Percentiles rank a stretch among this genome's conserved stretches.
Evolutionary conservation across 2,888 invertebrate species (phyloP).

Genomic region (Parnassius glacialis): DNA sequence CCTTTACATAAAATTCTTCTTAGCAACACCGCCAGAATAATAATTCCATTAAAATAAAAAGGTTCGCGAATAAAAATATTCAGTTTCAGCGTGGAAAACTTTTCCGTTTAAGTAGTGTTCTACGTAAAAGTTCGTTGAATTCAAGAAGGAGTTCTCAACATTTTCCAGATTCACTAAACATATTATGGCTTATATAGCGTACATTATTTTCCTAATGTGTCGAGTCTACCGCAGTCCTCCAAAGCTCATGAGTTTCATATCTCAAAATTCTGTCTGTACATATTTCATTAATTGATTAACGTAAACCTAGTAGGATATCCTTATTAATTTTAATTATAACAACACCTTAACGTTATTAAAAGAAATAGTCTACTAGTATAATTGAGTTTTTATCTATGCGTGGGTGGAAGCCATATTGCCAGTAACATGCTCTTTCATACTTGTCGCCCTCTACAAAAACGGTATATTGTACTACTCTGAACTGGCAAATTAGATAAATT

Average conservation of each 20-base stretch:
- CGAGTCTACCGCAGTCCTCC: conserved; percentile 2
- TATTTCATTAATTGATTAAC: too few relatives aligned
- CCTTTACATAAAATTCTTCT: conserved; percentile 3
- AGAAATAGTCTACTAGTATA: too few relatives aligned
- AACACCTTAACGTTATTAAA: not conserved
- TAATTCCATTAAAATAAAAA: conserved; percentile 34
- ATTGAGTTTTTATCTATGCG: too few relatives aligned
- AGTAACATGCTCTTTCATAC: too few relatives aligned
- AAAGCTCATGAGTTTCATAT: conserved; percentile 6
- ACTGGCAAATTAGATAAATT: too few relatives aligned
- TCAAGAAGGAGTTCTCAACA: conserved; percentile 35
- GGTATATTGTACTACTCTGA: too few relatives aligned
- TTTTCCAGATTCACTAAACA: conserved; percentile 30
- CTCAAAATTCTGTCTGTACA: conserved; percentile 12
- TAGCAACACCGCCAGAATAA: conserved; percentile 21
- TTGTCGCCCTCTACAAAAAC: too few relatives aligned
- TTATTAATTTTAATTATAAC: conserved; percentile 1
- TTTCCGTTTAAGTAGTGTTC: conserved; percentile 45
- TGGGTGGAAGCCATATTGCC: too few relatives aligned
- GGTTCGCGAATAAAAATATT: conserved; percentile 43
- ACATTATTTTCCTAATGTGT: conserved; percentile 21
- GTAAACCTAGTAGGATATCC: not conserved
- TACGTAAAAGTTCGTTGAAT: conserved; percentile 60
- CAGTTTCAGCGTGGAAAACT: conserved; percentile 44
- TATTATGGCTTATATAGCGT: not conserved